Evolutionary conservation across 2,113 vertebrate genomes (phyloP).

Genomic region (Saimiri boliviensis): DNA sequence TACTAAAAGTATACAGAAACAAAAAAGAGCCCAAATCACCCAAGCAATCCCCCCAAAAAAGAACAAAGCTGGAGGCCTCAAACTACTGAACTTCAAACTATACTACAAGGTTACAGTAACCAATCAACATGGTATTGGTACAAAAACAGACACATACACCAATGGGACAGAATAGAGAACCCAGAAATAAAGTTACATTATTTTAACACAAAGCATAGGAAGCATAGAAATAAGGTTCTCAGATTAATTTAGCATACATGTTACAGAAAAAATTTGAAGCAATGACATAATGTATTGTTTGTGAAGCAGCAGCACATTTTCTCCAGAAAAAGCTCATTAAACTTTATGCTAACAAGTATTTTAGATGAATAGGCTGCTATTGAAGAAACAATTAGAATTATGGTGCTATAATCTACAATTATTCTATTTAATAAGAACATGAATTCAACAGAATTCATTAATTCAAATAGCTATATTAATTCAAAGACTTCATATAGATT

Average conservation of each 20-base stretch:
- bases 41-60: too few species aligned
- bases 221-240: neutral
- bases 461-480: neutral
- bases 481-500: neutral
- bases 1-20: too few species aligned
- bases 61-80: too few species aligned
- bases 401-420: neutral
- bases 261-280: neutral
- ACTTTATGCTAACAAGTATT: slow-evolving; percentile 6
- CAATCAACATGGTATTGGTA: too few species aligned
- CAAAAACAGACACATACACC: too few species aligned
- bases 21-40: too few species aligned
- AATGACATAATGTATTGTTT: slow-evolving; percentile 7
- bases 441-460: neutral
- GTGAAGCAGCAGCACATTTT: slow-evolving; percentile 19
- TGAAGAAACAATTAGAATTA: slow-evolving; percentile 1
- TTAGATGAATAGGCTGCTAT: neutral
- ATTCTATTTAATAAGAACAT: neutral
- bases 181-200: neutral
- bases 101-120: too few species aligned
- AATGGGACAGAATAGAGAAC: too few species aligned
- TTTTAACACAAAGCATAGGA: slow-evolving; percentile 43
- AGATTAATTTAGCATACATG: neutral
- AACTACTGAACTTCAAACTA: too few species aligned
- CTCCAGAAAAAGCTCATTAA: slow-evolving; percentile 41